phyloP scores from a whole-genome alignment of 2,888 invertebrate genomes.

The Tupiocoris notatus region DNA sequence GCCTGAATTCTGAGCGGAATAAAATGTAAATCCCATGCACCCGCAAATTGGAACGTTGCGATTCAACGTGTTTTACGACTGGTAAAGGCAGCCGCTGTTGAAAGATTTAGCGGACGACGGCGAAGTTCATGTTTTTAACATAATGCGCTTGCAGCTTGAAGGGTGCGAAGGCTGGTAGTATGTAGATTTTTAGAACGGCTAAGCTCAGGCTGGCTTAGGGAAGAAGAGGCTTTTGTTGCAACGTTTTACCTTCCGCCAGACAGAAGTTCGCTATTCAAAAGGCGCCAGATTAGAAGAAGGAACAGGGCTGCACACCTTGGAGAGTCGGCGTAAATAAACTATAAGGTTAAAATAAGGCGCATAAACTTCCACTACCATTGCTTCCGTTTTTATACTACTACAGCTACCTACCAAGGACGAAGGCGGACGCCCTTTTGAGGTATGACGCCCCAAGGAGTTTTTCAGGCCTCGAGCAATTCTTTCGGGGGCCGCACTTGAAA shows the following conservation, averaged over 20 bases:
- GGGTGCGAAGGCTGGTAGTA: background rate
- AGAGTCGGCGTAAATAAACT: conserved; percentile 14
- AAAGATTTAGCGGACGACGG: conserved; percentile 2
- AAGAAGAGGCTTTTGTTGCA: conserved; percentile 13
- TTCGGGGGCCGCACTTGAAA: background rate
- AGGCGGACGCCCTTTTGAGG: background rate
- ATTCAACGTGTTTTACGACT: background rate
- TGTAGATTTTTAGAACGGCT: background rate
- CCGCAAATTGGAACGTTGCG: background rate
- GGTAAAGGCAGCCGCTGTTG: background rate
- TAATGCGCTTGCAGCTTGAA: background rate
- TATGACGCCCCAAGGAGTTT: background rate
- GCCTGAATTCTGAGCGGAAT: background rate
- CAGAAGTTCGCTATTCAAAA: background rate
- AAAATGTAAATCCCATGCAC: background rate
- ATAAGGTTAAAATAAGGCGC: conserved; percentile 20
- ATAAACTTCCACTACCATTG: conserved; percentile 2
- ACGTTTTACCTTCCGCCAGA: background rate
- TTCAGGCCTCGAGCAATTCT: background rate
- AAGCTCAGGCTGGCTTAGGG: background rate
- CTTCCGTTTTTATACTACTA: background rate
- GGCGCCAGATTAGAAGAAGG: background rate
- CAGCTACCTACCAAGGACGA: background rate
- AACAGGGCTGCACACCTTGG: background rate
- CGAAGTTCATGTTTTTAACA: conserved; percentile 20